Evolutionary conservation across 2,797 vertebrate genomes (phyloP).

Genomic region (Phaenicophaeus curvirostris): DNA sequence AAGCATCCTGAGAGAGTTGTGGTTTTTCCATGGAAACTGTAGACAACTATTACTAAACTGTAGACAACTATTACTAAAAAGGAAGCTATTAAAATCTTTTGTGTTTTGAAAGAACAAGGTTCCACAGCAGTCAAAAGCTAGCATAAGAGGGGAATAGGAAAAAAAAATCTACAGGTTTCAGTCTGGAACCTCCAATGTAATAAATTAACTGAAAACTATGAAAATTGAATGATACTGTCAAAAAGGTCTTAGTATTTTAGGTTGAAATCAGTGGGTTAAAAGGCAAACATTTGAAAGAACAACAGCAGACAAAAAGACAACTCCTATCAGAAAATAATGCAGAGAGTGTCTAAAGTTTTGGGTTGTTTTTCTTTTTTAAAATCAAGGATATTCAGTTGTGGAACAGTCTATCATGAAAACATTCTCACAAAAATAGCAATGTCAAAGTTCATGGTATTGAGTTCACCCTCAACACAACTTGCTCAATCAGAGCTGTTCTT

Average conservation of each 20-base stretch:
- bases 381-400: background rate
- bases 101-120: background rate
- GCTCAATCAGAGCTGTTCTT: background rate
- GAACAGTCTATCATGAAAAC: background rate
- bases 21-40: background rate
- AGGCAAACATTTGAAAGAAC: background rate
- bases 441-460: background rate
- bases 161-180: background rate
- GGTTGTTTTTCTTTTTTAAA: background rate
- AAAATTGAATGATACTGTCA: background rate
- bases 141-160: no score
- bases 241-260: background rate
- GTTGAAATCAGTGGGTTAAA: background rate
- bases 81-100: background rate
- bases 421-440: background rate
- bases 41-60: no score
- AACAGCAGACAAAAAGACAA: background rate
- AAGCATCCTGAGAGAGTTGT: background rate
- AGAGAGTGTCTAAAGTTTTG: background rate
- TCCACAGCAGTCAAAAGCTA: background rate
- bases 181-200: background rate
- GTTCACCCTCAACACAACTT: background rate
- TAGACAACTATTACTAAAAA: background rate
- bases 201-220: background rate
- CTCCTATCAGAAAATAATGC: background rate